A percentile compares a stretch with the other conserved stretches of the same genome.
Conservation (phyloP, 2,888 invertebrate genomes). For the Xanthia icteritia region DNA sequence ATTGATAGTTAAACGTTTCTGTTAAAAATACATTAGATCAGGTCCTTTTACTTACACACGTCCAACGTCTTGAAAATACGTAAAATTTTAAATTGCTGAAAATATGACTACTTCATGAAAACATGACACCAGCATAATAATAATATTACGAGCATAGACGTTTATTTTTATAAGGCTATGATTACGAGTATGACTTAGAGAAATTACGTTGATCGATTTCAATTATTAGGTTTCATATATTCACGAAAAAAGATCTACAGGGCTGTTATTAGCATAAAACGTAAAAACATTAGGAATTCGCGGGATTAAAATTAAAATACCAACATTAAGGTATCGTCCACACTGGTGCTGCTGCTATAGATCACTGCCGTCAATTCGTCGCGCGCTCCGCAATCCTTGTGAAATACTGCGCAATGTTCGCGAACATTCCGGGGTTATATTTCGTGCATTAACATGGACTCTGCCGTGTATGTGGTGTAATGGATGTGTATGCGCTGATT, state of each 20-base stretch:
- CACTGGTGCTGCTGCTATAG: conserved; percentile 36
- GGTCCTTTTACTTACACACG: background rate
- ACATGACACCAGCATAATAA: no score
- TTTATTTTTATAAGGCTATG: no score
- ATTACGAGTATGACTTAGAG: background rate
- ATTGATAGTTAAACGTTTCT: background rate
- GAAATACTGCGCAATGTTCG: conserved; percentile 48
- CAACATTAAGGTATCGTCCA: conserved; percentile 5
- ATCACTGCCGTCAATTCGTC: conserved; percentile 49
- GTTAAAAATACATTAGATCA: background rate
- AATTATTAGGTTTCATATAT: background rate
- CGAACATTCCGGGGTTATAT: conserved; percentile 42
- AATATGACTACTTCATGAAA: no score
- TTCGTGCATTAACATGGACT: conserved; percentile 32
- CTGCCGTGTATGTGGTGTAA: conserved; percentile 26
- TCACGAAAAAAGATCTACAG: background rate
- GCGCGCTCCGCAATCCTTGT: conserved; percentile 41
- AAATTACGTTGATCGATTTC: background rate
- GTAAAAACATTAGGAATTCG: no score
- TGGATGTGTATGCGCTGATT: conserved; percentile 35
- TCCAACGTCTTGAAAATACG: background rate
- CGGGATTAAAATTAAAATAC: background rate
- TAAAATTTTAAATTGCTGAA: background rate
- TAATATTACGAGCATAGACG: no score
- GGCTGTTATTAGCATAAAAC: background rate